These are phyloP conservation scores for Aphelenchoides avenae DNA, from an alignment of 1,140 invertebrate genomes.

Conservation along the genomic window DNA sequence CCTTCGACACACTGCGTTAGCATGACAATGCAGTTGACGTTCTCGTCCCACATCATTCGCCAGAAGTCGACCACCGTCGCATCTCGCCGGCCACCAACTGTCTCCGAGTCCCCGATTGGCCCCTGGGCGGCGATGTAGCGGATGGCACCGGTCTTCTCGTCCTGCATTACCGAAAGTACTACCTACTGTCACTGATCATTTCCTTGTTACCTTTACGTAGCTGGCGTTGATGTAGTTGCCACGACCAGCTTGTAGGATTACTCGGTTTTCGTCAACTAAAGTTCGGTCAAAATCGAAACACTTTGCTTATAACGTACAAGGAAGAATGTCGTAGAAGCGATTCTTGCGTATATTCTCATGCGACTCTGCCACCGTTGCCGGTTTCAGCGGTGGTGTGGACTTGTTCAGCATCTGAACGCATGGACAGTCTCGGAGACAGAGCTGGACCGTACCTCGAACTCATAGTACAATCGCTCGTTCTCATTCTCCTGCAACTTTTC, in stretches of 20 bases:
- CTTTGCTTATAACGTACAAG: slow-evolving; percentile 23
- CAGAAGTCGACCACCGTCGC: slow-evolving; percentile 57
- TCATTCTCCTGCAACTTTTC: slow-evolving; percentile 33
- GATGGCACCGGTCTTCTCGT: not conserved
- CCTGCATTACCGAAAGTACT: not conserved
- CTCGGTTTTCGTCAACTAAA: slow-evolving; percentile 43
- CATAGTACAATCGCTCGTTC: slow-evolving; percentile 30
- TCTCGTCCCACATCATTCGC: slow-evolving; percentile 62
- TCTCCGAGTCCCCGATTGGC: slow-evolving; percentile 27
- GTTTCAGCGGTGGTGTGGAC: slow-evolving; percentile 2
- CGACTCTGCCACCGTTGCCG: slow-evolving; percentile 27
- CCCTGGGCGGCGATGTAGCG: slow-evolving; percentile 44
- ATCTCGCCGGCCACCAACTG: slow-evolving; percentile 26
- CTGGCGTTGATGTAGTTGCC: slow-evolving; percentile 44
- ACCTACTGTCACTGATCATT: slow-evolving; percentile 8
- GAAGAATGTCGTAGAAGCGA: slow-evolving; percentile 43
- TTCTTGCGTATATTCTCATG: slow-evolving; percentile 40
- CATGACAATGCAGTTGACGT: slow-evolving; percentile 61
- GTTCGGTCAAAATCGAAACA: slow-evolving; percentile 6
- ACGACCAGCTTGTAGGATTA: slow-evolving; percentile 11
- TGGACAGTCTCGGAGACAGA: no score
- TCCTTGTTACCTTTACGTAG: slow-evolving; percentile 26
- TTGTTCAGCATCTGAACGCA: no score
- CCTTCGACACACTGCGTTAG: slow-evolving; percentile 61
- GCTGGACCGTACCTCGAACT: slow-evolving; percentile 27